Evolutionary conservation across 2,113 vertebrate species (phyloP).

Genomic region (Tylochromis polylepis): DNA sequence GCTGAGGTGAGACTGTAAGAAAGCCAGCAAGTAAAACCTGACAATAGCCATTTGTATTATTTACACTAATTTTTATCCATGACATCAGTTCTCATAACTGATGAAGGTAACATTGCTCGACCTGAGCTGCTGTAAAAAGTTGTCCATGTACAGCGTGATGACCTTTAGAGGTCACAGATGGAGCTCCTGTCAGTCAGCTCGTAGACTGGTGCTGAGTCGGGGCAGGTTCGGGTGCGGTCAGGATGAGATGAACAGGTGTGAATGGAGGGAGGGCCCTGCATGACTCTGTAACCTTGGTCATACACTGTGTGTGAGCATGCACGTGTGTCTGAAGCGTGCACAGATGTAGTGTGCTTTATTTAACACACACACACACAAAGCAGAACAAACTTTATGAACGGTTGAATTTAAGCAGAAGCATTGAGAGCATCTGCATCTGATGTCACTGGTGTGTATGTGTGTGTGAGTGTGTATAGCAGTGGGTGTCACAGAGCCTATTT

Average conservation of each 20-base stretch:
- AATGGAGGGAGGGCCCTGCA: constrained; percentile 47
- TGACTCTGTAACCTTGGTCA: constrained; percentile 47
- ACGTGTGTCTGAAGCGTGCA: neutral
- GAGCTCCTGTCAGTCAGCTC: constrained; percentile 41
- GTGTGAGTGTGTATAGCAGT: neutral
- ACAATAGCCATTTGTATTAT: neutral
- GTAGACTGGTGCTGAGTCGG: constrained; percentile 37
- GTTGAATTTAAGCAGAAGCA: neutral
- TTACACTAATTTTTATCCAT: neutral
- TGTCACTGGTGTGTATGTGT: neutral
- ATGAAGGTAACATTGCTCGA: neutral
- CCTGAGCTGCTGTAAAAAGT: constrained; percentile 11
- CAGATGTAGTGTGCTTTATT: neutral
- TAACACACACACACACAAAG: neutral
- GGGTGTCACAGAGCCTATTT: constrained; percentile 12
- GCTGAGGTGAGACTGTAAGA: neutral
- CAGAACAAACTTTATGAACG: neutral
- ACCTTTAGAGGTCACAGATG: constrained; percentile 47
- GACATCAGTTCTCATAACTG: neutral
- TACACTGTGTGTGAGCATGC: neutral
- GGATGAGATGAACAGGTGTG: constrained; percentile 53
- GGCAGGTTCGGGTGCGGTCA: constrained; percentile 39
- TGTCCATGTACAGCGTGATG: neutral
- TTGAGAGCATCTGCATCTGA: neutral
- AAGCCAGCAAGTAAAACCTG: neutral